Evolutionary conservation across 2,797 vertebrate genomes (phyloP).

Genomic region (Forpus xanthops): DNA sequence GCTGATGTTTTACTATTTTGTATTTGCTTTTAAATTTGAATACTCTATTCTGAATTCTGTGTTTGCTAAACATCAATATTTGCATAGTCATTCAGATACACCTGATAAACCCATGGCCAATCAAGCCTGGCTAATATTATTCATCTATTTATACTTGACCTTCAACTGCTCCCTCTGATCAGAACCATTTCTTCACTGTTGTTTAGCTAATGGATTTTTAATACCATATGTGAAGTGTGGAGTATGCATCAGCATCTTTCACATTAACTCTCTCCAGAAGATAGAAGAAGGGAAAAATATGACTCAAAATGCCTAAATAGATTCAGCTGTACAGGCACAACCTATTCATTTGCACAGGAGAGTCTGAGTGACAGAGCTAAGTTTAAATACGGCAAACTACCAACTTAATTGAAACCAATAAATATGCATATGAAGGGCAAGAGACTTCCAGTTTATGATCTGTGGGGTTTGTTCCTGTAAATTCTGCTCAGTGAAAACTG

Average conservation of each 20-base stretch:
- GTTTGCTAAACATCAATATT: constrained; percentile 20
- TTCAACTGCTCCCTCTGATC: constrained; percentile 41
- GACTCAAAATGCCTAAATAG: constrained; percentile 22
- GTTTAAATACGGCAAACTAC: constrained; percentile 30
- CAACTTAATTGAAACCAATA: constrained; percentile 34
- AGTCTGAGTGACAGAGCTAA: constrained; percentile 6
- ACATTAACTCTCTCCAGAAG: constrained; percentile 7
- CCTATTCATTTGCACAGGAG: constrained; percentile 7
- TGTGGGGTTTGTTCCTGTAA: neutral
- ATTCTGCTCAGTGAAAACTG: constrained; percentile 6
- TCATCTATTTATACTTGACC: constrained; percentile 52
- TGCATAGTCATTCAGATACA: neutral
- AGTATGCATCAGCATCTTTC: constrained; percentile 52
- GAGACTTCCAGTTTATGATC: neutral
- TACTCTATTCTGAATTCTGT: neutral
- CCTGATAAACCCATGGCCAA: neutral
- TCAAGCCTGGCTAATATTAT: constrained; percentile 19
- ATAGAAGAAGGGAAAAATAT: neutral
- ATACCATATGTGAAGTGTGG: neutral
- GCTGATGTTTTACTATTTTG: neutral
- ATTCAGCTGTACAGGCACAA: constrained; percentile 36
- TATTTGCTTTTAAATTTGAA: constrained; percentile 11
- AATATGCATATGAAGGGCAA: constrained; percentile 29
- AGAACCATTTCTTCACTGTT: constrained; percentile 18
- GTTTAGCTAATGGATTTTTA: constrained; percentile 62